Conservation (phyloP, 2,888 invertebrate species). For the Temnothorax unifasciatus region DNA sequence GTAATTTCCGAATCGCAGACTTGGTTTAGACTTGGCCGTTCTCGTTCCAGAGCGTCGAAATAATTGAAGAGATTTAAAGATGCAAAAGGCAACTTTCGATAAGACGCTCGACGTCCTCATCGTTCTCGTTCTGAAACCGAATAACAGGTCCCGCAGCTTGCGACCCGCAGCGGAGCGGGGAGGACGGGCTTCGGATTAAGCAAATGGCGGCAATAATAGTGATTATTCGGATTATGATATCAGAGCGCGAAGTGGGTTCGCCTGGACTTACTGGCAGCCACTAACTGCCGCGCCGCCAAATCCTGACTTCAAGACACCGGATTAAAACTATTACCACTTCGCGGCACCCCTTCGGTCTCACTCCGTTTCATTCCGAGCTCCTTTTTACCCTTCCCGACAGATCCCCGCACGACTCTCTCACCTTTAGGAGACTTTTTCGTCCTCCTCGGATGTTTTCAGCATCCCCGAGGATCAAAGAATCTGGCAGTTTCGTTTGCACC, state of each 20-base stretch:
- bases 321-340: conserved; percentile 86
- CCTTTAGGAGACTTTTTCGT: conserved; percentile 58
- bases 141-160: conserved; percentile 62
- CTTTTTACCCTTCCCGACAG: conserved; percentile 52
- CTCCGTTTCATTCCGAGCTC: conserved; percentile 40
- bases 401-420: conserved; percentile 33
- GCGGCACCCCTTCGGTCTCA: conserved; percentile 67
- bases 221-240: conserved; percentile 87
- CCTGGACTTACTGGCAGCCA: conserved; percentile 81
- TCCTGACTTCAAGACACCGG: conserved; percentile 86
- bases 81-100: conserved; percentile 49
- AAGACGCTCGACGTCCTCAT: conserved; percentile 39
- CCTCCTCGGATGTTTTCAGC: conserved; percentile 49
- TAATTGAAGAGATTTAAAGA: conserved; percentile 43
- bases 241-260: conserved; percentile 85
- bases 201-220: conserved; percentile 86
- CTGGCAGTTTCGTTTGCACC: conserved; percentile 4
- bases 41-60: not conserved
- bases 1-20: not conserved
- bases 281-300: conserved; percentile 85
- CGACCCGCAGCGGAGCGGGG: conserved; percentile 54
- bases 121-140: conserved; percentile 50
- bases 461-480: conserved; percentile 41
- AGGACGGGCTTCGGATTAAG: conserved; percentile 82
- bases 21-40: not conserved